A percentile compares a stretch with the other conserved stretches of the same genome.
Conservation (phyloP, 2,888 invertebrate species). For the Carabus problematicus region DNA sequence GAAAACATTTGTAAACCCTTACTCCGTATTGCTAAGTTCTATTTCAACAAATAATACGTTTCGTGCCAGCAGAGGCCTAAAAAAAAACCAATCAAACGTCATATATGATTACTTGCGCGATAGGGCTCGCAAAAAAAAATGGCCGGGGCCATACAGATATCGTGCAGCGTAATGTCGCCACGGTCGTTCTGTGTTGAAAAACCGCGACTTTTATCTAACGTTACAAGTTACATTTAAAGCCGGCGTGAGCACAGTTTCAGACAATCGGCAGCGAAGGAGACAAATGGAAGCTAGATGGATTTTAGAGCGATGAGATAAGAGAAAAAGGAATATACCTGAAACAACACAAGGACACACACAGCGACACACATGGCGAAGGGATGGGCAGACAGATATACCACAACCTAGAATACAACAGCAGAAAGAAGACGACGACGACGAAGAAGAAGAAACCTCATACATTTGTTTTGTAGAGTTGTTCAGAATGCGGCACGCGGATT, state of each 20-base stretch:
- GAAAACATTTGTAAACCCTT: too few relatives aligned
- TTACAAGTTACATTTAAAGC: slow-evolving; percentile 16
- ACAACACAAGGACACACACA: slow-evolving; percentile 16
- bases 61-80: too few relatives aligned
- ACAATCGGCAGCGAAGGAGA: slow-evolving; percentile 38
- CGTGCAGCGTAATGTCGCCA: too few relatives aligned
- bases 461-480: not conserved
- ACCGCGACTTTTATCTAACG: slow-evolving; percentile 1
- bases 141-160: too few relatives aligned
- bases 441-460: not conserved
- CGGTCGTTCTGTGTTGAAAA: not conserved
- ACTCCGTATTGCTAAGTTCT: too few relatives aligned
- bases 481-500: too few relatives aligned
- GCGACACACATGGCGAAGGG: not conserved
- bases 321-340: slow-evolving; percentile 34
- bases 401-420: too few relatives aligned
- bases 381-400: not conserved
- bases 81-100: too few relatives aligned
- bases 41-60: too few relatives aligned
- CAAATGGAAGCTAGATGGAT: slow-evolving; percentile 38
- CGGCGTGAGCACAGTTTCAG: not conserved
- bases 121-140: too few relatives aligned
- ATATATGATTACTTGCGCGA: too few relatives aligned
- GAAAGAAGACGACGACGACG: not conserved
- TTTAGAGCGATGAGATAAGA: slow-evolving; percentile 40